phyloP scores from a whole-genome alignment of 2,888 invertebrate genomes.

The Argyresthia albistria region DNA sequence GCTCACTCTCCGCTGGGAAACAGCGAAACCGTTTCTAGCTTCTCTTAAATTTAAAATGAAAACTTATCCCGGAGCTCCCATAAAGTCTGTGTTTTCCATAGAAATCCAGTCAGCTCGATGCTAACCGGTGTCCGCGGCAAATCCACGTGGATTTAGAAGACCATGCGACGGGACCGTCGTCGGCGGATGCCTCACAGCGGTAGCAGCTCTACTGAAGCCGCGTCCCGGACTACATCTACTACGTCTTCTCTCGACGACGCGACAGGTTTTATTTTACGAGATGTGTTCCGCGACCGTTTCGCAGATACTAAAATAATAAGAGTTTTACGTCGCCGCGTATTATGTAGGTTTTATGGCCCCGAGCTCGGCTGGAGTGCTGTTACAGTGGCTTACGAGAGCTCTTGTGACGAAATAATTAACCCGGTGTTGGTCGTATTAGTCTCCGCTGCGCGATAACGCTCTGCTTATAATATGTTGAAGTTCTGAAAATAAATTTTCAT shows the following conservation, averaged over 20 bases:
- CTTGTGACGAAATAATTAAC: slow-evolving; percentile 69
- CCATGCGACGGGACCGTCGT: slow-evolving; percentile 41
- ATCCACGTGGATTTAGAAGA: slow-evolving; percentile 59
- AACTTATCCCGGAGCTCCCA: slow-evolving; percentile 67
- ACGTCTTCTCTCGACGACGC: slow-evolving; percentile 33
- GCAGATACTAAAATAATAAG: slow-evolving; percentile 71
- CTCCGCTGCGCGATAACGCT: slow-evolving; percentile 35
- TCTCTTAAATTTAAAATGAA: slow-evolving; percentile 69
- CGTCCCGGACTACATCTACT: slow-evolving; percentile 1
- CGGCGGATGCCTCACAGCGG: neutral
- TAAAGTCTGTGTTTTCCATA: slow-evolving; percentile 70
- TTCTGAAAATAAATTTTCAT: neutral
- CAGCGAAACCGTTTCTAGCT: slow-evolving; percentile 62
- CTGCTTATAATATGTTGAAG: slow-evolving; percentile 19
- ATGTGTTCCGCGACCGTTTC: slow-evolving; percentile 64
- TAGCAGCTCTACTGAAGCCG: neutral
- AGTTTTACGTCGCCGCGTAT: slow-evolving; percentile 66
- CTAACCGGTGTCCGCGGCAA: slow-evolving; percentile 60
- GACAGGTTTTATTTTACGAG: slow-evolving; percentile 65
- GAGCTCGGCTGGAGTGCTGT: slow-evolving; percentile 60
- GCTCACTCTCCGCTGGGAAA: slow-evolving; percentile 44
- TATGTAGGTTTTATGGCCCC: slow-evolving; percentile 64
- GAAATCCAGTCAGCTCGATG: slow-evolving; percentile 61
- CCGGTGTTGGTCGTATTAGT: slow-evolving; percentile 53
- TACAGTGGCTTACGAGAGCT: slow-evolving; percentile 64